Evolutionary conservation across 2,113 vertebrate genomes (phyloP).

Genomic region (Corythaixoides concolor): DNA sequence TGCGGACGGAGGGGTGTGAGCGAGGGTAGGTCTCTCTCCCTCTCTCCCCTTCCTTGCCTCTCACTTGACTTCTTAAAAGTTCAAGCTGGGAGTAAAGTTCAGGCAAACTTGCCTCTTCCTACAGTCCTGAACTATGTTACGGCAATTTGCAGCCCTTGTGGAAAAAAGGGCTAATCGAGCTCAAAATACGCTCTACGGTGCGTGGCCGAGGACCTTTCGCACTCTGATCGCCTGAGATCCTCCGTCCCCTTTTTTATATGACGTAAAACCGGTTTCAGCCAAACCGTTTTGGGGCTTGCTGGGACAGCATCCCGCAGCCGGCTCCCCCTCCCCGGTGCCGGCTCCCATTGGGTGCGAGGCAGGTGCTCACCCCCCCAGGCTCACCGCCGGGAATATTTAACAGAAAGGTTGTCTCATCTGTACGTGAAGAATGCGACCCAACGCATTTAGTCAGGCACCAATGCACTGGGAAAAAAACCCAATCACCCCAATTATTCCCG

Average conservation of each 20-base stretch:
- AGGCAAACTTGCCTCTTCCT: slow-evolving; percentile 49
- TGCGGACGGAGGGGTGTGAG: not conserved
- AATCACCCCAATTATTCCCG: slow-evolving; percentile 42
- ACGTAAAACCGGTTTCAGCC: slow-evolving; percentile 66
- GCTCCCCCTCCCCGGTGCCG: slow-evolving; percentile 15
- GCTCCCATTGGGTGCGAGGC: slow-evolving; percentile 75
- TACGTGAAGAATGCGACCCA: slow-evolving; percentile 78
- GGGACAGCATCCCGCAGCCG: slow-evolving; percentile 57
- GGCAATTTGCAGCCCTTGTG: slow-evolving; percentile 52
- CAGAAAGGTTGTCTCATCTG: slow-evolving; percentile 79
- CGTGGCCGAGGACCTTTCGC: slow-evolving; percentile 51
- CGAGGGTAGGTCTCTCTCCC: not conserved
- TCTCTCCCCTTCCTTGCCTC: slow-evolving; percentile 42
- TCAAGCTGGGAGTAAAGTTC: slow-evolving; percentile 70
- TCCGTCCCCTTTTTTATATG: slow-evolving; percentile 65
- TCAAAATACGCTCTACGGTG: not conserved
- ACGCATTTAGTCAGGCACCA: slow-evolving; percentile 83
- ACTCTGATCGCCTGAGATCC: slow-evolving; percentile 62
- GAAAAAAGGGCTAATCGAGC: not conserved
- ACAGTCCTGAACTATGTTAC: slow-evolving; percentile 41
- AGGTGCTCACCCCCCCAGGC: slow-evolving; percentile 65
- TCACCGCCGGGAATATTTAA: slow-evolving; percentile 88
- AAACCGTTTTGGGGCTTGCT: slow-evolving; percentile 50
- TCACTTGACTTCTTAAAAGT: slow-evolving; percentile 22
- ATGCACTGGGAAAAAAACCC: slow-evolving; percentile 70